These are phyloP conservation scores for Fringilla coelebs DNA, from an alignment of 2,797 vertebrate genomes.

Conservation along the genomic window DNA sequence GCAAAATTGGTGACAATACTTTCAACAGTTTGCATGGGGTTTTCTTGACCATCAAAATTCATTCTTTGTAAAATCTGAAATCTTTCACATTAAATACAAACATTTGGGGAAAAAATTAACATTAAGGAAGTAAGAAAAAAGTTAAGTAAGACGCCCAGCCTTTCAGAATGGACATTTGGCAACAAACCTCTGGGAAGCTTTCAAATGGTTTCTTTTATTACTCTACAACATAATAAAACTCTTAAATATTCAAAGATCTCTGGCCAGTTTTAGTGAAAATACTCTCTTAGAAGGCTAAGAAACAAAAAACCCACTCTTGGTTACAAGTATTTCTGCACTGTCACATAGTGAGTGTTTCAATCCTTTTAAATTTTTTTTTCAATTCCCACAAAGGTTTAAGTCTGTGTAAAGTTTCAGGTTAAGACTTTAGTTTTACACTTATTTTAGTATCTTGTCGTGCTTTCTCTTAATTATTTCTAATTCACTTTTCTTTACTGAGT, in stretches of 20 bases:
- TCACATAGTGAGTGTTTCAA: neutral
- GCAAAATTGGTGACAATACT: neutral
- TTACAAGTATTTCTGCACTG: neutral
- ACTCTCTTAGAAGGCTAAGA: neutral
- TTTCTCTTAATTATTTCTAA: neutral
- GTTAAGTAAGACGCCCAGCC: fast-evolving
- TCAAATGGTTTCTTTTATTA: neutral
- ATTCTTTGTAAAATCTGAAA: neutral
- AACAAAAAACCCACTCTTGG: neutral
- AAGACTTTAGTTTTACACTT: neutral
- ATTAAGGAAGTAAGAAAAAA: neutral
- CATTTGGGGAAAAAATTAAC: neutral
- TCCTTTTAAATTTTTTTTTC: neutral
- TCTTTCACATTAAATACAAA: neutral
- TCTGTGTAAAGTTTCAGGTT: neutral
- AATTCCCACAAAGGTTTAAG: neutral
- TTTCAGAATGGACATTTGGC: neutral
- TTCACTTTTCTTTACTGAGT: neutral
- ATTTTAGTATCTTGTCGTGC: neutral
- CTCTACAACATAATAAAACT: neutral
- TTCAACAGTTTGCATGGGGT: neutral
- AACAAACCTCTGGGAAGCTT: neutral
- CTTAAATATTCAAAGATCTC: neutral
- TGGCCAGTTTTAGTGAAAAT: neutral
- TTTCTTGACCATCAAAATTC: neutral